Percentiles rank a stretch among this genome's conserved stretches.
Conservation (phyloP, 2,888 invertebrate genomes). For the Odontocolon sp. region DNA sequence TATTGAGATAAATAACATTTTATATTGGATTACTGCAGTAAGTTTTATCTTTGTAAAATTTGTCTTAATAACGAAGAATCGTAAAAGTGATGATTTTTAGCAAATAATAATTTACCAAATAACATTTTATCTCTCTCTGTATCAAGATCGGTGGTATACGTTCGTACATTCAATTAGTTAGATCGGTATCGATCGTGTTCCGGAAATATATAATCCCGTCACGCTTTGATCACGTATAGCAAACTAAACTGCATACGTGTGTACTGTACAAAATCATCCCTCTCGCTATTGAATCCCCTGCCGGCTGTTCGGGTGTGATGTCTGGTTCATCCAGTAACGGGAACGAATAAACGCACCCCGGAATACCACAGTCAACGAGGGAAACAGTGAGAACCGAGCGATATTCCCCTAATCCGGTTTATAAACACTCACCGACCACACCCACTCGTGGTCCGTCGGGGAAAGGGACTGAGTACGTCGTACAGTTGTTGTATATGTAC, state of each 20-base stretch:
- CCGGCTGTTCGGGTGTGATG: conserved; percentile 32
- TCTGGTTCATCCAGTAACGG: conserved; percentile 13
- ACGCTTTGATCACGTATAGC: conserved; percentile 28
- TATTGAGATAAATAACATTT: too few species aligned
- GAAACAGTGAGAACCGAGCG: conserved; percentile 43
- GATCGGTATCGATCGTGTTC: conserved; percentile 53
- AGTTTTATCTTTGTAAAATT: too few species aligned
- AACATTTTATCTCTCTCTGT: background rate
- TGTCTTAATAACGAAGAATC: too few species aligned
- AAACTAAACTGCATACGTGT: too few species aligned
- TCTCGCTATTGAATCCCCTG: conserved; percentile 2
- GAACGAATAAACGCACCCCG: conserved; percentile 38
- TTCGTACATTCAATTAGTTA: conserved; percentile 57
- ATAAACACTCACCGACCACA: conserved; percentile 75
- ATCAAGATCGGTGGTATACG: background rate
- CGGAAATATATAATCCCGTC: too few species aligned
- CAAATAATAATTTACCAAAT: too few species aligned
- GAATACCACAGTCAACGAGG: conserved; percentile 1
- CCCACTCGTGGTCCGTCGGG: conserved; percentile 65
- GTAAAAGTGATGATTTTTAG: too few species aligned
- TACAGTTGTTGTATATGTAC: conserved; percentile 18
- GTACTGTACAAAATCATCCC: too few species aligned
- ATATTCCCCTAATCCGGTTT: conserved; percentile 76
- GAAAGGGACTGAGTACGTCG: background rate
- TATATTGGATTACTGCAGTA: too few species aligned